Conservation (phyloP, 2,797 vertebrate genomes). For the Argentina silus region DNA sequence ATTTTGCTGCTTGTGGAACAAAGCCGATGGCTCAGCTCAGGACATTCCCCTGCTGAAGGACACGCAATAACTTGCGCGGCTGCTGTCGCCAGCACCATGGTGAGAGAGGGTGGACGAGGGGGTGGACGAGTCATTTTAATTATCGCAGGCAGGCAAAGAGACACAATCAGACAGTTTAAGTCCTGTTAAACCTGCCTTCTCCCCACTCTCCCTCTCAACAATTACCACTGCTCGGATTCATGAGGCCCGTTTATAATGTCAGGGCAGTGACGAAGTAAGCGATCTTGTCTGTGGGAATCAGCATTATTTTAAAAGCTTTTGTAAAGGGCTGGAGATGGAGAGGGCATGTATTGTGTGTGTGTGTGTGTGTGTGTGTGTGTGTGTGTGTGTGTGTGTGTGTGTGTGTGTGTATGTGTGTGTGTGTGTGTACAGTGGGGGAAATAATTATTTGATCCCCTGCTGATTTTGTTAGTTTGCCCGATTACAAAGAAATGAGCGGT, state of each 20-base stretch:
- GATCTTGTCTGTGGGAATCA: slow-evolving; percentile 42
- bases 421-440: background rate
- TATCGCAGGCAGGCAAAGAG: slow-evolving; percentile 62
- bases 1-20: slow-evolving; percentile 59
- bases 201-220: slow-evolving; percentile 42
- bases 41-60: slow-evolving; percentile 53
- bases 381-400: slow-evolving; percentile 1
- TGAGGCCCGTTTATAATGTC: slow-evolving; percentile 57
- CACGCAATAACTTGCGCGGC: slow-evolving; percentile 52
- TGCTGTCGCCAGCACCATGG: slow-evolving; percentile 33
- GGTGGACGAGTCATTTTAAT: slow-evolving; percentile 63
- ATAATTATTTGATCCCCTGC: background rate
- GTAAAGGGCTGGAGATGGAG: background rate
- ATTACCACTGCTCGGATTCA: slow-evolving; percentile 56
- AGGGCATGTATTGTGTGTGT: background rate
- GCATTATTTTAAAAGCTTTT: slow-evolving; percentile 9
- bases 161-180: slow-evolving; percentile 61
- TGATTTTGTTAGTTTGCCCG: no score
- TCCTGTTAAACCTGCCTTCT: slow-evolving; percentile 18
- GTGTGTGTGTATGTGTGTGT: background rate
- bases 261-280: slow-evolving; percentile 27
- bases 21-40: slow-evolving; percentile 57
- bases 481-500: no score
- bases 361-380: slow-evolving; percentile 14
- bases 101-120: slow-evolving; percentile 14